Conservation (phyloP, 2,113 vertebrate species). For the Fulmarus glacialis region DNA sequence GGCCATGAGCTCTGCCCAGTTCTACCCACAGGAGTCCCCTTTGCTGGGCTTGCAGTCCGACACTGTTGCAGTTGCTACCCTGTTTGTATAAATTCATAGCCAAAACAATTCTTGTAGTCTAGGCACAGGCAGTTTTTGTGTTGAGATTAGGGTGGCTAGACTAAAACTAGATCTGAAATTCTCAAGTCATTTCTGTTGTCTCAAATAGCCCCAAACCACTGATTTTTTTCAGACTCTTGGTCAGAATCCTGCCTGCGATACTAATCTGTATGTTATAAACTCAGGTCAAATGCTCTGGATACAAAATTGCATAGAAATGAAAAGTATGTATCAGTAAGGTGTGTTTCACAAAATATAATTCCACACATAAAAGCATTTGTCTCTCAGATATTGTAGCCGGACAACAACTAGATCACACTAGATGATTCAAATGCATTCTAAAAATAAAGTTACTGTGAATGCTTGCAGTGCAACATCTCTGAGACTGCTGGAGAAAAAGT, state of each 20-base stretch:
- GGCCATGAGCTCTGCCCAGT: neutral
- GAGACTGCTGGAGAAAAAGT: neutral
- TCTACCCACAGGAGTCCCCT: rapidly evolving
- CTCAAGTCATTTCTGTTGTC: neutral
- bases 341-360: neutral
- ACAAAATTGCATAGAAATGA: neutral
- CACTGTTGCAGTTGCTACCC: neutral
- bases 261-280: neutral
- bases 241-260: neutral
- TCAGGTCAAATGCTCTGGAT: neutral
- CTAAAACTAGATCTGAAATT: neutral
- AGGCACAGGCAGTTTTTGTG: neutral
- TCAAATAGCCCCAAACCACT: neutral
- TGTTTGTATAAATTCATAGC: neutral
- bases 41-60: neutral
- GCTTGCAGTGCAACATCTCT: neutral
- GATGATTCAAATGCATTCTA: neutral
- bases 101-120: neutral
- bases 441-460: neutral
- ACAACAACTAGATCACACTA: neutral
- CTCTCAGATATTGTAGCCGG: neutral
- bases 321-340: neutral
- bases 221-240: neutral
- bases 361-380: neutral
- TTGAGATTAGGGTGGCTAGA: neutral